phyloP scores from a whole-genome alignment of 1,140 invertebrate genomes.

The Drosophila sturtevanti region DNA sequence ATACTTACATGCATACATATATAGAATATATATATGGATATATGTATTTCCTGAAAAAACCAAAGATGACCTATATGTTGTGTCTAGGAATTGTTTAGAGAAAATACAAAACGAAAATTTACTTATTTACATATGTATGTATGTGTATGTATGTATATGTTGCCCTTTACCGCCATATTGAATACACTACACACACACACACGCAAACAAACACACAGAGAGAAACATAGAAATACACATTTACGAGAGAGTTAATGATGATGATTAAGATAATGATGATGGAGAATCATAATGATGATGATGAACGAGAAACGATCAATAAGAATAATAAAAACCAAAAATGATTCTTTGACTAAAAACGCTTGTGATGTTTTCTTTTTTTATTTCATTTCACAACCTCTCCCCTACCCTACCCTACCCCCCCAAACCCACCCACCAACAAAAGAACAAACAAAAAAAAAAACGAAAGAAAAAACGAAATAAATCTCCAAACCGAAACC shows the following conservation, averaged over 20 bases:
- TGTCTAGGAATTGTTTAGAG: conserved; percentile 45
- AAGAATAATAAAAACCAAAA: conserved; percentile 67
- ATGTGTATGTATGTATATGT: neutral
- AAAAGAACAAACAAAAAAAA: conserved; percentile 23
- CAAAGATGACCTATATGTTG: conserved; percentile 42
- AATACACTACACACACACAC: neutral
- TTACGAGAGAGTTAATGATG: neutral
- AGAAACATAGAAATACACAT: neutral
- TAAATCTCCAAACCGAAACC: conserved; percentile 23
- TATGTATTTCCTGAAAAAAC: conserved; percentile 28
- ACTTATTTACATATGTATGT: neutral
- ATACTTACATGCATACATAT: conserved; percentile 27
- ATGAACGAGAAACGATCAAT: conserved; percentile 70
- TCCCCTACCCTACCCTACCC: neutral
- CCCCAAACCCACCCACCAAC: neutral
- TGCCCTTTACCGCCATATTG: neutral
- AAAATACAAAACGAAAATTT: neutral
- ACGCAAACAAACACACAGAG: neutral
- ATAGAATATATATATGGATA: conserved; percentile 25
- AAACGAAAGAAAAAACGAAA: conserved; percentile 13
- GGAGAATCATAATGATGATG: neutral
- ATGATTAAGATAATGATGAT: neutral
- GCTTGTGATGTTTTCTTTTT: conserved; percentile 82
- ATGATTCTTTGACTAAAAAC: conserved; percentile 82
- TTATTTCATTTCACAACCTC: conserved; percentile 55